Conservation (phyloP, 2,888 invertebrate genomes). For the Tholera decimalis region DNA sequence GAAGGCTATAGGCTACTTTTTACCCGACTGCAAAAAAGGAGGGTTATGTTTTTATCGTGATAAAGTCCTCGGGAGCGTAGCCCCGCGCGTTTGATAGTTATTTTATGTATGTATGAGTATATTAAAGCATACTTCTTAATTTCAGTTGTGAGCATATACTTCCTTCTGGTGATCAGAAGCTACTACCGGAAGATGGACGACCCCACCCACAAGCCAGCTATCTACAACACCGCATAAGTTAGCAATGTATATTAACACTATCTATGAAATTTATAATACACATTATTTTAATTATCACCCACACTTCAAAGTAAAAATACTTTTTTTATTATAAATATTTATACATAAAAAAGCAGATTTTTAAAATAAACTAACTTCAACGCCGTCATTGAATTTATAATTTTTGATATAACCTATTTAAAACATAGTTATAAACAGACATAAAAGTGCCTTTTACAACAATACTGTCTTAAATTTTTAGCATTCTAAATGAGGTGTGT, state of each 20-base stretch:
- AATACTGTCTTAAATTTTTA: neutral
- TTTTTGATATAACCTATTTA: neutral
- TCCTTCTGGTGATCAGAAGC: constrained; percentile 66
- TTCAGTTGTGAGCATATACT: constrained; percentile 65
- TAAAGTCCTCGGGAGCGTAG: too few species aligned
- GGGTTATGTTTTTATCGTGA: too few species aligned
- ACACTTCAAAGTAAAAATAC: constrained; percentile 4
- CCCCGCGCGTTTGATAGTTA: too few species aligned
- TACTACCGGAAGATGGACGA: constrained; percentile 66
- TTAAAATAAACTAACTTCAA: neutral
- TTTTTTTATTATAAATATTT: neutral
- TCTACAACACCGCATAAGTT: constrained; percentile 58
- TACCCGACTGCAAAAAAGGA: too few species aligned
- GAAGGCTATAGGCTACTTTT: too few species aligned
- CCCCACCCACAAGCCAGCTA: constrained; percentile 50
- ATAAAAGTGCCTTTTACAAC: constrained; percentile 35
- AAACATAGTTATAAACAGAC: neutral
- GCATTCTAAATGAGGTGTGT: constrained; percentile 3
- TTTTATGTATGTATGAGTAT: too few species aligned
- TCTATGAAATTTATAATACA: constrained; percentile 27
- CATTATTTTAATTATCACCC: constrained; percentile 51
- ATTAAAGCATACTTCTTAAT: constrained; percentile 19
- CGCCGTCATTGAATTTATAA: neutral
- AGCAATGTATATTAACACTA: constrained; percentile 5
- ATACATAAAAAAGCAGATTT: too few species aligned